Evolutionary conservation across 2,797 vertebrate species (phyloP).

Genomic region (Phrynocephalus forsythii): DNA sequence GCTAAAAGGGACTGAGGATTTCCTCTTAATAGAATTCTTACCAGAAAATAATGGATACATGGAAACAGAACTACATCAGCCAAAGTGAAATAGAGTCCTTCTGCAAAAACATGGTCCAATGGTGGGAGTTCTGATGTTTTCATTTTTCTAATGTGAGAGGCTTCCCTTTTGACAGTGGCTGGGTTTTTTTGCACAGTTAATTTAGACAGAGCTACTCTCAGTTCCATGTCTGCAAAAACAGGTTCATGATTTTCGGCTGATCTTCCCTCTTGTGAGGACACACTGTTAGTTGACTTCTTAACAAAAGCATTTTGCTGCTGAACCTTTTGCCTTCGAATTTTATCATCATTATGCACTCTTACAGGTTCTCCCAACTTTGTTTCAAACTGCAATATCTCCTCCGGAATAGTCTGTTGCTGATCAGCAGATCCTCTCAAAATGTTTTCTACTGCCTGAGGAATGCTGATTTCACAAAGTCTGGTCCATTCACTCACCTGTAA

Average conservation of each 20-base stretch:
- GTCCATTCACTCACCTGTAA: conserved; percentile 97
- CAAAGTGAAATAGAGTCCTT: conserved; percentile 96
- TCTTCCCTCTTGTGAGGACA: conserved; percentile 30
- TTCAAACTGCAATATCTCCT: conserved; percentile 87
- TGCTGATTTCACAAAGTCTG: conserved; percentile 92
- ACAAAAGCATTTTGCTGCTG: conserved; percentile 76
- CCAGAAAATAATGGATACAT: conserved; percentile 92
- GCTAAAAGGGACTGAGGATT: neutral
- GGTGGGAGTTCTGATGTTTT: conserved; percentile 87
- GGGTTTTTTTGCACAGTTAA: conserved; percentile 79
- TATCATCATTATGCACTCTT: conserved; percentile 96
- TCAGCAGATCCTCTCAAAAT: conserved; percentile 79
- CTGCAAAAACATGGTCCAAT: conserved; percentile 93
- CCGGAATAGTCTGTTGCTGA: conserved; percentile 74
- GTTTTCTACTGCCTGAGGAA: conserved; percentile 89
- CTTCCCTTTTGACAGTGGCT: conserved; percentile 80
- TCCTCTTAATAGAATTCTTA: conserved; percentile 73
- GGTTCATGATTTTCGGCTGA: conserved; percentile 1
- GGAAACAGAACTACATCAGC: conserved; percentile 94
- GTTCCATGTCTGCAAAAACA: conserved; percentile 78
- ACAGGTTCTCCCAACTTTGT: conserved; percentile 90
- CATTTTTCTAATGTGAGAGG: conserved; percentile 88
- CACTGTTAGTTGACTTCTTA: conserved; percentile 5
- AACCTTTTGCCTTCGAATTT: conserved; percentile 94
- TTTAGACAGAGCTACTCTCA: conserved; percentile 87